phyloP scores from a whole-genome alignment of 1,140 invertebrate genomes.

The Heliconius hewitsoni region DNA sequence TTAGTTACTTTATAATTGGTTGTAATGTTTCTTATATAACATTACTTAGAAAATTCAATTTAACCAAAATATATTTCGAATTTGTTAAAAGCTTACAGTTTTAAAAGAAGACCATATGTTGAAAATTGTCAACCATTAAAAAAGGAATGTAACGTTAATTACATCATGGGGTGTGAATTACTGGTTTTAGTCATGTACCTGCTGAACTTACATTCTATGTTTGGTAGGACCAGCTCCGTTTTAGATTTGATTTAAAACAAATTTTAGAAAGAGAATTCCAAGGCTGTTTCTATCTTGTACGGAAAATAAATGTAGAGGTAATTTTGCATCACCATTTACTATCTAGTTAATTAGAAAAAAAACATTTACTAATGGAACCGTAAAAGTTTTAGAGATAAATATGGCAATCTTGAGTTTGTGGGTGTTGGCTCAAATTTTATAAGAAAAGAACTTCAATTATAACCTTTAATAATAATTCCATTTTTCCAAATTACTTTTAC shows the following conservation, averaged over 20 bases:
- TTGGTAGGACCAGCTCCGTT: not conserved
- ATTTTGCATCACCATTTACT: not conserved
- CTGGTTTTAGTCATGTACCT: not conserved
- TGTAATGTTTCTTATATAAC: conserved; percentile 1
- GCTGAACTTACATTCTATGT: not conserved
- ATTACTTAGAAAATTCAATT: not conserved
- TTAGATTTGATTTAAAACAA: not conserved
- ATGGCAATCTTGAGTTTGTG: too few species aligned
- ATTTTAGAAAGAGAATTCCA: not conserved
- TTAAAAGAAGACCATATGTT: not conserved
- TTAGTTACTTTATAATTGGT: not conserved
- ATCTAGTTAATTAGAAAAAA: too few species aligned
- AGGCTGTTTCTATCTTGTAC: not conserved
- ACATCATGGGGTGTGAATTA: not conserved
- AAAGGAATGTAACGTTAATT: not conserved
- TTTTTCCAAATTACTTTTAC: too few species aligned
- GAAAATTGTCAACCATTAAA: not conserved
- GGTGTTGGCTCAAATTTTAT: too few species aligned
- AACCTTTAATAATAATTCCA: too few species aligned
- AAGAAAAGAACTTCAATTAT: too few species aligned
- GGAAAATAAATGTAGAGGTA: not conserved
- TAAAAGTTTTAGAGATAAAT: too few species aligned
- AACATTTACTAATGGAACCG: too few species aligned
- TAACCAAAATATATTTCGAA: not conserved
- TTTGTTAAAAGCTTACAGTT: not conserved